Evolutionary conservation across 2,797 vertebrate species (phyloP).

Genomic region (Betta splendens): DNA sequence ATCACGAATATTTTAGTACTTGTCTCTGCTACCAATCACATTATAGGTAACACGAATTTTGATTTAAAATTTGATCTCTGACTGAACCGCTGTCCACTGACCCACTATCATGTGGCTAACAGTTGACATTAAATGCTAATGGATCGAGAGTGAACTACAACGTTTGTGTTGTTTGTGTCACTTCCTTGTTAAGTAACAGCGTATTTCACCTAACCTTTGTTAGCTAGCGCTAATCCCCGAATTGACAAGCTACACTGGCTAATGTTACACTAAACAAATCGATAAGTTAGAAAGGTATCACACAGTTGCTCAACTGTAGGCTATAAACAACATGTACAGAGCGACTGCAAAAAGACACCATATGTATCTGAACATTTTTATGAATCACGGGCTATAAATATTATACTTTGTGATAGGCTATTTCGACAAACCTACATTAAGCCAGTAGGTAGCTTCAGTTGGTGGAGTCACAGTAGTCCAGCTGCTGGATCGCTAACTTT

Average conservation of each 20-base stretch:
- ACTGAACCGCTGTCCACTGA: background rate
- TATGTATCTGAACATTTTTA: no score
- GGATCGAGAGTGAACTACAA: background rate
- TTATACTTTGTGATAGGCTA: background rate
- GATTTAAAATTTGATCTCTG: background rate
- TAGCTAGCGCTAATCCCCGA: constrained; percentile 40
- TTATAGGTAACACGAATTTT: background rate
- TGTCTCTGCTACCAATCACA: background rate
- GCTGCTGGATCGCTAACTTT: constrained; percentile 25
- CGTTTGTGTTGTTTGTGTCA: background rate
- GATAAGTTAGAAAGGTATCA: background rate
- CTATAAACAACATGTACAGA: constrained; percentile 9
- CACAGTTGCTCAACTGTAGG: background rate
- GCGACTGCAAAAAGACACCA: background rate
- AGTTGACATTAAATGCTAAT: constrained; percentile 6
- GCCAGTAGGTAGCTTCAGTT: constrained; percentile 6
- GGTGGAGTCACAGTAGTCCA: constrained; percentile 8
- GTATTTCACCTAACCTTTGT: constrained; percentile 19
- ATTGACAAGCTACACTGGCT: constrained; percentile 13
- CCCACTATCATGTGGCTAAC: constrained; percentile 17
- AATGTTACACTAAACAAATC: constrained; percentile 11
- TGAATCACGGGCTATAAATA: background rate
- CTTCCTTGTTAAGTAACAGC: constrained; percentile 13
- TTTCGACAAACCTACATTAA: background rate
- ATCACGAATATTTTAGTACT: no score